Conservation (phyloP, 2,888 invertebrate genomes). For the Volucella bombylans region DNA sequence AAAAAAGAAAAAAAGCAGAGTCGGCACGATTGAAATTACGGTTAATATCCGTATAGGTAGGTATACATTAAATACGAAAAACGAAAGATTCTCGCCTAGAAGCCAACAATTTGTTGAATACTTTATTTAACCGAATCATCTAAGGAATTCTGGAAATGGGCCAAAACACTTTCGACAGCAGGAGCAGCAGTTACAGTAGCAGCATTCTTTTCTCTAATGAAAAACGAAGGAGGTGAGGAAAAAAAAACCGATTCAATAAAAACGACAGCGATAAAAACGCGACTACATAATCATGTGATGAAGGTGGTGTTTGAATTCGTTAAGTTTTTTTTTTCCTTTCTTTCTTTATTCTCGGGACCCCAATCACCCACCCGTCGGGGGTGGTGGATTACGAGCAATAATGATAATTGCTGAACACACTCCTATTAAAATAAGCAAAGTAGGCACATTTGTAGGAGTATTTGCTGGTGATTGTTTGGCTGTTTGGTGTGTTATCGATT, state of each 20-base stretch:
- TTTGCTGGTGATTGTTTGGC: too few species aligned
- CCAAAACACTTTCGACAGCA: constrained; percentile 68
- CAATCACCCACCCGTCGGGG: background rate
- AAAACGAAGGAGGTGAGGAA: constrained; percentile 39
- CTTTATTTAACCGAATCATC: constrained; percentile 71
- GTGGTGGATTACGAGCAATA: too few species aligned
- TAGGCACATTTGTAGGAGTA: too few species aligned
- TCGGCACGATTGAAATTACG: constrained; percentile 46
- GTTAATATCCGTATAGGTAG: constrained; percentile 44
- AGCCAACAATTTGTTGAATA: constrained; percentile 71
- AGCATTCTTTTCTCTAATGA: background rate
- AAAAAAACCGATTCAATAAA: constrained; percentile 13
- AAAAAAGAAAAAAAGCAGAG: background rate
- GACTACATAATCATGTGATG: constrained; percentile 60
- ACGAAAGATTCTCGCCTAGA: constrained; percentile 36
- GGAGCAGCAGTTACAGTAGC: background rate
- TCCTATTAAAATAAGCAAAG: background rate
- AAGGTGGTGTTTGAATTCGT: constrained; percentile 34
- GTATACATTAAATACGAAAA: constrained; percentile 8
- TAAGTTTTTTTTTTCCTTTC: constrained; percentile 6
- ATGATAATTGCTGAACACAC: constrained; percentile 11
- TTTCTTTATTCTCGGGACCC: background rate
- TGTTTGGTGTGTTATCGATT: constrained; percentile 29
- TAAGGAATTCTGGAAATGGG: constrained; percentile 70
- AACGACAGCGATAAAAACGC: background rate